A percentile compares a stretch with the other conserved stretches of the same genome.
Evolutionary conservation across 2,113 vertebrate genomes (phyloP).

Genomic region (Ardeotis arabs): DNA sequence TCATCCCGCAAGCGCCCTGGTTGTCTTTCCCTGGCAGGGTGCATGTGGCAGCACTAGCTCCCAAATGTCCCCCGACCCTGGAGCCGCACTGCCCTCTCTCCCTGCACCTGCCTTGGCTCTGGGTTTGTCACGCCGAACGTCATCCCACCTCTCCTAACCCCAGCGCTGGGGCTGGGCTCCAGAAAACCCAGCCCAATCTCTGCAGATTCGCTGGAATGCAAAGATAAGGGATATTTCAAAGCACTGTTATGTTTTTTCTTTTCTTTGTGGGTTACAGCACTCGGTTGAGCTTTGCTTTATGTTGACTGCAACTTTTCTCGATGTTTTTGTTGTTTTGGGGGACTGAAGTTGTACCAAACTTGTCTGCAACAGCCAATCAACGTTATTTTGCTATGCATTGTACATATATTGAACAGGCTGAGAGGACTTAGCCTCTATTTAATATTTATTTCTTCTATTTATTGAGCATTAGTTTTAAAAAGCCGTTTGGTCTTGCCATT

Average conservation of each 20-base stretch:
- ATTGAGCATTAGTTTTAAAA: constrained; percentile 67
- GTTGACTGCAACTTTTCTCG: neutral
- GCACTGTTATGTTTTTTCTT: neutral
- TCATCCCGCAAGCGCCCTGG: neutral
- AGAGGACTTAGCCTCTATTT: constrained; percentile 66
- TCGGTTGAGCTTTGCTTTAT: neutral
- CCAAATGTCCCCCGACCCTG: neutral
- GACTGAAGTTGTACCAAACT: constrained; percentile 29
- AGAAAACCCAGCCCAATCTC: neutral
- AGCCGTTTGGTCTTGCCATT: neutral
- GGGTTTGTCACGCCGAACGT: neutral
- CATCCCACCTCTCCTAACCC: neutral
- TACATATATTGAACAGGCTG: constrained; percentile 71
- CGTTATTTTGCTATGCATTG: constrained; percentile 81
- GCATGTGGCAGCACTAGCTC: neutral
- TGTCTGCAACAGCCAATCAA: constrained; percentile 44
- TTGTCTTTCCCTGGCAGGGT: neutral
- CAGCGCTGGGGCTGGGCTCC: neutral
- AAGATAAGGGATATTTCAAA: neutral
- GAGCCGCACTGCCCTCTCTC: neutral
- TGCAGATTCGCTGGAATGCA: neutral
- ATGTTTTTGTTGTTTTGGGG: neutral
- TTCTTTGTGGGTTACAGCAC: neutral
- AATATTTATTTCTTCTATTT: constrained; percentile 86
- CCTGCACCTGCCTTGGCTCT: neutral